Percentiles rank a stretch among this genome's conserved stretches.
Conservation (phyloP, 1,140 invertebrate genomes). For the Pomacea maculata region DNA sequence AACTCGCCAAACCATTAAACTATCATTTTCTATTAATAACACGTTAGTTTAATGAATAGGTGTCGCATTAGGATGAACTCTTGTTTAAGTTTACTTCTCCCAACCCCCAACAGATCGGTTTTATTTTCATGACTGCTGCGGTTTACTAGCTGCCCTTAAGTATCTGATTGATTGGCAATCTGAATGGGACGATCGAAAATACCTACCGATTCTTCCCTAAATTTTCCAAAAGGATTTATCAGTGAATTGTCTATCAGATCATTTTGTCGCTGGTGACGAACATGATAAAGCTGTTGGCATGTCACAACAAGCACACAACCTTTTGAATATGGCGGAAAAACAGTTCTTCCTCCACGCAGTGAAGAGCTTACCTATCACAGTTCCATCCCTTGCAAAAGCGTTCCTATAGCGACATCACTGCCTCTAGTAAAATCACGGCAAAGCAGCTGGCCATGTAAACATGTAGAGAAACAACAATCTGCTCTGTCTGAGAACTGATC, state of each 20-base stretch:
- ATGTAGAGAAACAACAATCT: no score
- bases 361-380: neutral
- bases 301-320: conserved; percentile 19
- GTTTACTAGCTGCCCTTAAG: no score
- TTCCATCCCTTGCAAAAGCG: neutral
- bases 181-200: neutral
- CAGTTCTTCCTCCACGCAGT: neutral
- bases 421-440: no score
- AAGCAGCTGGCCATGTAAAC: no score
- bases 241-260: neutral
- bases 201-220: neutral
- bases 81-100: no score
- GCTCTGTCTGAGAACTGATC: no score
- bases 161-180: no score
- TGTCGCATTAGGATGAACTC: no score
- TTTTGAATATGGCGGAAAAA: conserved; percentile 28
- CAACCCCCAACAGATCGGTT: neutral
- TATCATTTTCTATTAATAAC: no score
- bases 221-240: neutral
- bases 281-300: conserved; percentile 9
- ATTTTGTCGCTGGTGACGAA: neutral
- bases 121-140: no score
- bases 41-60: no score
- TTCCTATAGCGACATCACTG: conserved; percentile 2
- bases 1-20: no score